A percentile compares a stretch with the other conserved stretches of the same genome.
Conservation (phyloP, 2,888 invertebrate species). For the Galerucella nymphaeae region DNA sequence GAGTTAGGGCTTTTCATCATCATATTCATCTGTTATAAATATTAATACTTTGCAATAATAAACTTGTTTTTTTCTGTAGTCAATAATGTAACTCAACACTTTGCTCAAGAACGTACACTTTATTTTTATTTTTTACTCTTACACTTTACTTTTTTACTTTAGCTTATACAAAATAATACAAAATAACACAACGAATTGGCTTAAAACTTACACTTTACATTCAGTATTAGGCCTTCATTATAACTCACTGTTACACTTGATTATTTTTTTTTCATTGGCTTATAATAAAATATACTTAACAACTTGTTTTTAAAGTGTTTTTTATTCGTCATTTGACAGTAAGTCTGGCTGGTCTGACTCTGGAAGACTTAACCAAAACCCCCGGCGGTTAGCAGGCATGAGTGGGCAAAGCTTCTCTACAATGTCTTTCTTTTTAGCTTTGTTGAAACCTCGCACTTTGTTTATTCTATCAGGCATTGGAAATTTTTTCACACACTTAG, state of each 20-base stretch:
- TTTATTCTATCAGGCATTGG: background rate
- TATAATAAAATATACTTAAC: background rate
- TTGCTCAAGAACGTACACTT: too few relatives aligned
- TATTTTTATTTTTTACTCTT: too few relatives aligned
- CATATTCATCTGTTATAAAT: too few relatives aligned
- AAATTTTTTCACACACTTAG: background rate
- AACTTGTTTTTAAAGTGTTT: background rate
- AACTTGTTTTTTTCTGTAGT: too few relatives aligned
- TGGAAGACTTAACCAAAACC: background rate
- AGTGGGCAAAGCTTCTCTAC: background rate
- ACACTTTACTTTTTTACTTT: too few relatives aligned
- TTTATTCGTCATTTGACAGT: background rate
- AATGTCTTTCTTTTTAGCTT: slow-evolving; percentile 1
- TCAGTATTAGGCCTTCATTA: background rate
- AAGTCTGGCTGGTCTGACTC: background rate
- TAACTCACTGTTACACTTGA: background rate
- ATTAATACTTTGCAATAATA: too few relatives aligned
- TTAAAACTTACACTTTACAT: too few relatives aligned
- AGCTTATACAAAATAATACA: too few relatives aligned
- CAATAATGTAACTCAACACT: too few relatives aligned
- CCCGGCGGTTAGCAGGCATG: background rate
- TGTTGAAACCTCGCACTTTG: background rate
- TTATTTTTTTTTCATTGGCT: background rate
- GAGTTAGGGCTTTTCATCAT: too few relatives aligned
- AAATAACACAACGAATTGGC: too few relatives aligned